A percentile compares a stretch with the other conserved stretches of the same genome.
Conservation (phyloP, 2,113 vertebrate species). For the Xiphorhynchus elegans region DNA sequence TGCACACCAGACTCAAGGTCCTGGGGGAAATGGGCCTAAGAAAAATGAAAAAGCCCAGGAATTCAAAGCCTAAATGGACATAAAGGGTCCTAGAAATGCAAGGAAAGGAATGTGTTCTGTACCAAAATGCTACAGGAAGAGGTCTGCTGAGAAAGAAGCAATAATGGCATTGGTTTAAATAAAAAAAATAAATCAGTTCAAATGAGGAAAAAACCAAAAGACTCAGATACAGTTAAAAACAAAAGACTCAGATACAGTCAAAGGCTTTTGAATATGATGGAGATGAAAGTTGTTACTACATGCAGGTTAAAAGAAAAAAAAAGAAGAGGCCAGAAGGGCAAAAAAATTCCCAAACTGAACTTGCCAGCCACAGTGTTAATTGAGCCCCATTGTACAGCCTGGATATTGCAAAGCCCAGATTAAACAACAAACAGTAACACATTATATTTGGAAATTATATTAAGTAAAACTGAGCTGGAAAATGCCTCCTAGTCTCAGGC, state of each 20-base stretch:
- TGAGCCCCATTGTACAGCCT: background rate
- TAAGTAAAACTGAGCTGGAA: background rate
- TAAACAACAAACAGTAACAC: background rate
- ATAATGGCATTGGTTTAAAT: background rate
- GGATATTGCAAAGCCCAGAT: background rate
- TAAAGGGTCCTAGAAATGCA: background rate
- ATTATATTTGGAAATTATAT: background rate
- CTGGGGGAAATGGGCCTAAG: background rate
- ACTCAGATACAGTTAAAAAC: background rate
- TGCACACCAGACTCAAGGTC: background rate
- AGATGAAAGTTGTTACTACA: background rate
- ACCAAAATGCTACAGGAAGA: background rate
- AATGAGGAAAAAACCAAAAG: background rate
- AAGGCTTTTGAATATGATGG: background rate
- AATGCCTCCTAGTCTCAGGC: background rate
- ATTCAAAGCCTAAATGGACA: background rate
- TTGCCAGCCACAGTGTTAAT: background rate
- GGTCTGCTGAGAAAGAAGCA: background rate
- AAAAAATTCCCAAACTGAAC: background rate
- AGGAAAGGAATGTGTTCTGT: background rate
- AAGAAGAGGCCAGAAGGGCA: background rate
- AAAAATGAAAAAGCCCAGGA: background rate
- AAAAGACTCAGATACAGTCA: accelerated
- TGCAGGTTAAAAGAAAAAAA: background rate
- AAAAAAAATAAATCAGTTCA: background rate